phyloP scores from a whole-genome alignment of 1,140 invertebrate species.

The Lepidurus packardi region DNA sequence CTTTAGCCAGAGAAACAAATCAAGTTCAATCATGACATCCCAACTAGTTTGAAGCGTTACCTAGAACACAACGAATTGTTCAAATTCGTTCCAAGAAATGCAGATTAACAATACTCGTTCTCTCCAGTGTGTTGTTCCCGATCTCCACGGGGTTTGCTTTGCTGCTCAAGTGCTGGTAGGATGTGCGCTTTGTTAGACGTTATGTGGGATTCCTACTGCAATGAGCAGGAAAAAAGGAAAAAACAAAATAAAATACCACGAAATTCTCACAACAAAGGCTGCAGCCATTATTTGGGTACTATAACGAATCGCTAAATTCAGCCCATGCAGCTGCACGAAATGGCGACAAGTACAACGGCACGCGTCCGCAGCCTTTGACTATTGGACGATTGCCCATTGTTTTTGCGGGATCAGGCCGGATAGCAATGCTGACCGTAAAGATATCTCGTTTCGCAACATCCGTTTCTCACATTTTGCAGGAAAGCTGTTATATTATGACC shows the following conservation, averaged over 20 bases:
- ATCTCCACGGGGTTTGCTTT: background rate
- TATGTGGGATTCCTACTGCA: background rate
- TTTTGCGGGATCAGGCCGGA: background rate
- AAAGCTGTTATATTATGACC: background rate
- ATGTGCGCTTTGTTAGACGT: slow-evolving; percentile 1
- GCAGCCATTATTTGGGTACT: background rate
- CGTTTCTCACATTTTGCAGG: background rate
- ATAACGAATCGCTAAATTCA: background rate
- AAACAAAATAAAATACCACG: background rate
- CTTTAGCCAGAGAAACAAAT: background rate
- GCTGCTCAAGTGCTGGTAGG: background rate
- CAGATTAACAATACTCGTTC: background rate
- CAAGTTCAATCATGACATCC: background rate
- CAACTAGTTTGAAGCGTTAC: background rate
- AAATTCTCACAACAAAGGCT: background rate
- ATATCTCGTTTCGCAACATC: background rate
- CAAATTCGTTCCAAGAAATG: background rate
- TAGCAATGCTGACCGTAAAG: background rate
- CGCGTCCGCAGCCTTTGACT: background rate
- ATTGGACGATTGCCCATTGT: background rate
- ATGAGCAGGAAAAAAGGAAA: background rate
- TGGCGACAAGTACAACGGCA: background rate
- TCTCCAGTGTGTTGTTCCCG: background rate
- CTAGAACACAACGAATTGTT: background rate
- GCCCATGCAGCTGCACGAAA: background rate